phyloP scores from a whole-genome alignment of 1,140 invertebrate species.

The Bursaphelenchus mucronatus region DNA sequence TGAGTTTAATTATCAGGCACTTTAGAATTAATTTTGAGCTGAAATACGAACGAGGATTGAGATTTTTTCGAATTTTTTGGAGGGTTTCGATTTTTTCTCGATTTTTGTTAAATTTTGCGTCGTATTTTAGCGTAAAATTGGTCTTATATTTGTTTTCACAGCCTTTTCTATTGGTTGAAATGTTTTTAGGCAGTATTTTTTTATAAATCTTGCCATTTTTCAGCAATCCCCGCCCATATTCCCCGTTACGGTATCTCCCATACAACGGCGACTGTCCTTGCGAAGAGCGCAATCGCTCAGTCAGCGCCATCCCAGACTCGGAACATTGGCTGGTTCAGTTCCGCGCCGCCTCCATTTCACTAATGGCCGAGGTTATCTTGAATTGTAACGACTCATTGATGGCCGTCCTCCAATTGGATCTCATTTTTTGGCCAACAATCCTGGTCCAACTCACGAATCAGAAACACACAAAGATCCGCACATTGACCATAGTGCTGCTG shows the following conservation, averaged over 20 bases:
- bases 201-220: slow-evolving; percentile 5
- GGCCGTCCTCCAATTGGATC: slow-evolving; percentile 33
- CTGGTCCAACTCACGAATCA: slow-evolving; percentile 45
- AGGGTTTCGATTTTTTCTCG: too few relatives aligned
- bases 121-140: neutral
- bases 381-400: slow-evolving; percentile 40
- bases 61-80: too few relatives aligned
- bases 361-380: slow-evolving; percentile 36
- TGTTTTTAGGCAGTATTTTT: neutral
- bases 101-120: too few relatives aligned
- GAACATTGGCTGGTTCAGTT: slow-evolving; percentile 41
- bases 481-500: slow-evolving; percentile 32
- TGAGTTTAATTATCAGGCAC: too few relatives aligned
- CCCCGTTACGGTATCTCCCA: neutral
- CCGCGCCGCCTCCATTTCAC: slow-evolving; percentile 29
- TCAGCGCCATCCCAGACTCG: neutral
- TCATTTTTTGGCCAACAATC: slow-evolving; percentile 41
- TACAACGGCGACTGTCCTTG: neutral
- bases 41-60: too few relatives aligned
- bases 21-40: too few relatives aligned
- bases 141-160: neutral
- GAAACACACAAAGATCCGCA: slow-evolving; percentile 30
- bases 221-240: slow-evolving; percentile 2
- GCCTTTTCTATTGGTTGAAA: neutral
- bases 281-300: slow-evolving; percentile 12